These are phyloP conservation scores for Harpagoxenus sublaevis DNA, from an alignment of 2,888 invertebrate species.

Conservation along the genomic window DNA sequence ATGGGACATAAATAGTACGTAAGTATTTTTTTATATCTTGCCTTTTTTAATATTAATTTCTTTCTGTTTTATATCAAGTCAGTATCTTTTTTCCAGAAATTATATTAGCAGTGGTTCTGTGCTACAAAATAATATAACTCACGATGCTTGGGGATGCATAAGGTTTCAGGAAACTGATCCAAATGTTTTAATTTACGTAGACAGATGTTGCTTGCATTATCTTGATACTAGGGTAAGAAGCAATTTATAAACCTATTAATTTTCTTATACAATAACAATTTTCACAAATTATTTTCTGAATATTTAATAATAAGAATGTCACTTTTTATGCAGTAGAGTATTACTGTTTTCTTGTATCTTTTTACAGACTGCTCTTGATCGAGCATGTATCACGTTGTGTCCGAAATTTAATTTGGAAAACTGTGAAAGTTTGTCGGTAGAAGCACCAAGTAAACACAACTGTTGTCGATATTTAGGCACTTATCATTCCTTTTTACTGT, in stretches of 20 bases:
- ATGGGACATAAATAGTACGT: slow-evolving; percentile 80
- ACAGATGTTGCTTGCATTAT: slow-evolving; percentile 82
- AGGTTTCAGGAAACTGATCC: slow-evolving; percentile 77
- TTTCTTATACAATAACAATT: slow-evolving; percentile 16
- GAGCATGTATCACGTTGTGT: slow-evolving; percentile 78
- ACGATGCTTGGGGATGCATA: slow-evolving; percentile 80
- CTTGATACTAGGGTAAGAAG: slow-evolving; percentile 79
- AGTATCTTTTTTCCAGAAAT: slow-evolving; percentile 62
- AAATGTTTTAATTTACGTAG: slow-evolving; percentile 77
- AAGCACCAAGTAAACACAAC: slow-evolving; percentile 77
- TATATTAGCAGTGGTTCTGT: slow-evolving; percentile 67
- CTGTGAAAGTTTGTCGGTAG: slow-evolving; percentile 81
- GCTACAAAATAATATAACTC: slow-evolving; percentile 60
- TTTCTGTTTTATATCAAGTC: background rate
- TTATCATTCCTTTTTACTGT: slow-evolving; percentile 81
- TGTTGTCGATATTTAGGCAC: slow-evolving; percentile 80
- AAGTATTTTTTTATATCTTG: slow-evolving; percentile 8
- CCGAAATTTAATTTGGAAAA: slow-evolving; percentile 79
- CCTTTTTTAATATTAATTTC: background rate
- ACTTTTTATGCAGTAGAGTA: background rate
- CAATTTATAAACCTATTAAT: slow-evolving; percentile 11
- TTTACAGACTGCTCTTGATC: slow-evolving; percentile 71
- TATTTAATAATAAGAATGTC: slow-evolving; percentile 52
- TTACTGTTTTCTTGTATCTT: slow-evolving; percentile 3
- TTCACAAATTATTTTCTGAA: background rate